Percentiles rank a stretch among this genome's conserved stretches.
phyloP scores from a whole-genome alignment of 2,888 invertebrate genomes.

The Iphiclides podalirius region DNA sequence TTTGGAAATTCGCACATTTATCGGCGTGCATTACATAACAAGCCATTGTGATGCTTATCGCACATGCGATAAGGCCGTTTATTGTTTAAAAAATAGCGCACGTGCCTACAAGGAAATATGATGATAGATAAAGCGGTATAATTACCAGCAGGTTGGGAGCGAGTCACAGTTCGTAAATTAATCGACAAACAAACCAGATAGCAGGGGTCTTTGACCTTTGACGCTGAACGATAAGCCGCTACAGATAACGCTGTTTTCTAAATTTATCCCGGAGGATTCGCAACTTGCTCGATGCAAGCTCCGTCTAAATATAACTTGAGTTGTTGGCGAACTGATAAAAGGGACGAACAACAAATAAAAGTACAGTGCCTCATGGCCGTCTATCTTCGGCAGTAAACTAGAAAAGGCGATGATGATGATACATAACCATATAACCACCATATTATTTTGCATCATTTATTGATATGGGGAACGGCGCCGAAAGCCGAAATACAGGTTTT shows the following conservation, averaged over 20 bases:
- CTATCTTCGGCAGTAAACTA: too few species aligned
- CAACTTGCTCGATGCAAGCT: neutral
- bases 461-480: too few species aligned
- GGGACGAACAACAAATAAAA: too few species aligned
- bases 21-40: conserved; percentile 12
- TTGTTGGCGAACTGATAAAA: too few species aligned
- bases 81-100: conserved; percentile 14
- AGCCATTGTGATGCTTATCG: conserved; percentile 20
- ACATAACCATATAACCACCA: too few species aligned
- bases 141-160: conserved; percentile 28
- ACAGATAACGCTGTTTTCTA: conserved; percentile 11
- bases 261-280: conserved; percentile 11
- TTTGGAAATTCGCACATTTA: conserved; percentile 19
- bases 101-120: conserved; percentile 23
- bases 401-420: too few species aligned
- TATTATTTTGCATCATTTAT: too few species aligned
- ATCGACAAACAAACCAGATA: conserved; percentile 34
- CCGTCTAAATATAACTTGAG: too few species aligned
- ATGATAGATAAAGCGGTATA: conserved; percentile 29
- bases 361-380: too few species aligned
- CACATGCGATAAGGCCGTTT: conserved; percentile 10
- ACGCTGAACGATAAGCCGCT: conserved; percentile 11
- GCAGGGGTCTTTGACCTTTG: conserved; percentile 34
- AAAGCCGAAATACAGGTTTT: too few species aligned
- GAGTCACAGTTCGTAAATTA: conserved; percentile 28